Evolutionary conservation across 1,140 invertebrate genomes (phyloP).

Genomic region (Mizuhopecten yessoensis): DNA sequence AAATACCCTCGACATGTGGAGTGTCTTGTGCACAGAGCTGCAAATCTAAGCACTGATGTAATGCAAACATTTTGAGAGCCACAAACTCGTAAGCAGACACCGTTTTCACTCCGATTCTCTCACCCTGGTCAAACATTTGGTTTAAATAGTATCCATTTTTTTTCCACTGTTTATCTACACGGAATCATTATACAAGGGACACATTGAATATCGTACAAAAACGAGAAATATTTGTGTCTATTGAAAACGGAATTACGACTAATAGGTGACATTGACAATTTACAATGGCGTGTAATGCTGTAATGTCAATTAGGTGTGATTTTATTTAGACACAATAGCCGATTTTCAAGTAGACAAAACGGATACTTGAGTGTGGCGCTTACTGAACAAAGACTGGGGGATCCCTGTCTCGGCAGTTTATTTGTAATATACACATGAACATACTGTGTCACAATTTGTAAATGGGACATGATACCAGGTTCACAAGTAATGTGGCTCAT

Average conservation of each 20-base stretch:
- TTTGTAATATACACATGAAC: too few relatives aligned
- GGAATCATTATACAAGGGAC: background rate
- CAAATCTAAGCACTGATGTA: background rate
- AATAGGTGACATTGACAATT: background rate
- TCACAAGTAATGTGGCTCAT: too few relatives aligned
- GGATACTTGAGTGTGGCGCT: background rate
- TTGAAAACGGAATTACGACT: background rate
- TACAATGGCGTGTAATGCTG: background rate
- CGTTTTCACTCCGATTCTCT: background rate
- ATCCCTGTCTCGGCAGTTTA: too few relatives aligned
- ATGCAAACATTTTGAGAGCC: background rate
- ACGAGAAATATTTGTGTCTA: background rate
- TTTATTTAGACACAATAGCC: background rate
- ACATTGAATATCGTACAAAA: background rate
- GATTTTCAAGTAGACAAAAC: background rate
- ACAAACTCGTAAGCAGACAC: background rate
- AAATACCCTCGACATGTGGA: constrained; percentile 2
- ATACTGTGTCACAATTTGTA: too few relatives aligned
- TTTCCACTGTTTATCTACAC: background rate
- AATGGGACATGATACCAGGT: too few relatives aligned
- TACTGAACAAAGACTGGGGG: too few relatives aligned
- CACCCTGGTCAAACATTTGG: background rate
- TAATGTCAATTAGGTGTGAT: background rate
- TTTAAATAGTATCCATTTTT: constrained; percentile 1
- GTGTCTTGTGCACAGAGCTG: constrained; percentile 5